phyloP scores from a whole-genome alignment of 2,888 invertebrate genomes.

The Yponomeuta malinellus region DNA sequence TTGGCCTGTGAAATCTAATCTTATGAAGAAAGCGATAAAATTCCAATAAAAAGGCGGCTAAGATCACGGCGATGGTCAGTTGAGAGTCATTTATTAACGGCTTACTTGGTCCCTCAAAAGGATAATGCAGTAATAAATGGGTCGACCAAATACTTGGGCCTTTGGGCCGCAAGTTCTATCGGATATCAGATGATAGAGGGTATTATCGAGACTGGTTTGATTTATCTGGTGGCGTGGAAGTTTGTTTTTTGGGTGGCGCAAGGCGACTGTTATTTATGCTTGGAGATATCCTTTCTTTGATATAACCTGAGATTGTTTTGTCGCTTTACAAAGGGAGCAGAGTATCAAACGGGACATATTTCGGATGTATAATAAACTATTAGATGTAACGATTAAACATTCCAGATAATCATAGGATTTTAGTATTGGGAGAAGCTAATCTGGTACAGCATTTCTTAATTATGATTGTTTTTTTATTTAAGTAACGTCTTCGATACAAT shows the following conservation, averaged over 20 bases:
- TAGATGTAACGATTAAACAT: too few species aligned
- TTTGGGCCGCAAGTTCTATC: not conserved
- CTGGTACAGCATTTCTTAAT: too few species aligned
- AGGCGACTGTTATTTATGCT: not conserved
- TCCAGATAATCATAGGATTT: too few species aligned
- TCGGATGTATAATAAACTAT: too few species aligned
- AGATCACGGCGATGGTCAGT: conserved; percentile 2
- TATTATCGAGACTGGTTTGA: not conserved
- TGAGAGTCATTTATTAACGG: conserved; percentile 14
- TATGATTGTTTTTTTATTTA: too few species aligned
- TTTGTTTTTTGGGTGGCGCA: not conserved
- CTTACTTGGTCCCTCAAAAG: conserved; percentile 4
- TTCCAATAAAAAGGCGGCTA: conserved; percentile 7
- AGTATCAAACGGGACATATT: too few species aligned
- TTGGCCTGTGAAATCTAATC: conserved; percentile 20
- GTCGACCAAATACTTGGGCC: not conserved
- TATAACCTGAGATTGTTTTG: not conserved
- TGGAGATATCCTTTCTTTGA: not conserved
- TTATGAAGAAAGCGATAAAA: conserved; percentile 7
- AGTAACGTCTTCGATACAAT: too few species aligned
- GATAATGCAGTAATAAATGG: conserved; percentile 7
- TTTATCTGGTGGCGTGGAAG: not conserved
- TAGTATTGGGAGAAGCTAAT: too few species aligned
- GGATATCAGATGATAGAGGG: not conserved
- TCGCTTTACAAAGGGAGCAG: not conserved